Percentiles rank a stretch among this genome's conserved stretches.
phyloP scores from a whole-genome alignment of 2,797 vertebrate species.

The Microcaecilia unicolor region DNA sequence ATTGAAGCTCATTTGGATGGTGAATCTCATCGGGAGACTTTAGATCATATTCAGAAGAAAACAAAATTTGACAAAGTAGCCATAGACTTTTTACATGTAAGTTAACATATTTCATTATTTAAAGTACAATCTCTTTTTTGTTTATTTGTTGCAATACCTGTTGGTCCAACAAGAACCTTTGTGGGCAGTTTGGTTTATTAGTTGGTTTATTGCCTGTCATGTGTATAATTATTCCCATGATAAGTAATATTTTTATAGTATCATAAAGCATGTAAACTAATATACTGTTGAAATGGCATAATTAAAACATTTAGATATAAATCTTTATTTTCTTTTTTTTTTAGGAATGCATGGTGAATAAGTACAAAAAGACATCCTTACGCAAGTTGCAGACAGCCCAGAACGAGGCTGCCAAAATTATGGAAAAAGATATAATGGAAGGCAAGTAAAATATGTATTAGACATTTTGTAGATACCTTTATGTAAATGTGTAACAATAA shows the following conservation, averaged over 20 bases:
- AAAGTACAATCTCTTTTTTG: neutral
- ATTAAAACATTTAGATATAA: neutral
- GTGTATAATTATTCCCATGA: too few relatives aligned
- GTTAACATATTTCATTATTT: constrained; percentile 20
- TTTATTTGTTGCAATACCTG: neutral
- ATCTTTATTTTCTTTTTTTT: constrained; percentile 10
- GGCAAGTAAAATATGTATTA: constrained; percentile 35
- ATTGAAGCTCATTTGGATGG: constrained; percentile 73
- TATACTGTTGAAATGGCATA: neutral
- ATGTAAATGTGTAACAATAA: too few relatives aligned
- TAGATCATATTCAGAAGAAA: constrained; percentile 76
- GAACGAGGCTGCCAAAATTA: constrained; percentile 50
- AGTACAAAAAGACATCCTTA: constrained; percentile 72
- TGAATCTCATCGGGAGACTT: constrained; percentile 63
- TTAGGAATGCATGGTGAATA: constrained; percentile 78
- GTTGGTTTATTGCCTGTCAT: too few relatives aligned
- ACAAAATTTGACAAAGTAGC: constrained; percentile 76
- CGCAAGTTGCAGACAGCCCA: constrained; percentile 61
- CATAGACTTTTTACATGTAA: constrained; percentile 75
- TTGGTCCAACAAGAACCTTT: too few relatives aligned
- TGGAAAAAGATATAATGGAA: constrained; percentile 69
- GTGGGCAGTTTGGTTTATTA: too few relatives aligned
- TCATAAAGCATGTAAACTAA: neutral
- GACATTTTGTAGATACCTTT: too few relatives aligned
- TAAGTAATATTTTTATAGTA: constrained; percentile 7